phyloP scores from a whole-genome alignment of 2,888 invertebrate species.

The Trachelus tabidus region DNA sequence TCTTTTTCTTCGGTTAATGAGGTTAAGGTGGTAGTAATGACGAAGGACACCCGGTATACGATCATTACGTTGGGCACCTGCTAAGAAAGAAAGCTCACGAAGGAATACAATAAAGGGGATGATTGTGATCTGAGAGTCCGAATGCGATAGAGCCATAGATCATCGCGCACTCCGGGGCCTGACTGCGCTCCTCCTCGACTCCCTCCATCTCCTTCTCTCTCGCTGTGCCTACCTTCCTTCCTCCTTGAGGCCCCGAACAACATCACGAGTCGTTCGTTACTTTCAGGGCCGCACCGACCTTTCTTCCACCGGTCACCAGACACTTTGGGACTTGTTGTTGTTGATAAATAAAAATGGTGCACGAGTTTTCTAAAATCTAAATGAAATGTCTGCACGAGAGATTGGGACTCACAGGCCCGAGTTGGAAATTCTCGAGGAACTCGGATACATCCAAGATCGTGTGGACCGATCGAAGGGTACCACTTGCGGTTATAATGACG shows the following conservation, averaged over 20 bases:
- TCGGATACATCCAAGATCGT: too few relatives aligned
- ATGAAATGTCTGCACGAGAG: too few relatives aligned
- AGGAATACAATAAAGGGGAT: conserved; percentile 42
- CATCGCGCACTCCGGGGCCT: conserved; percentile 50
- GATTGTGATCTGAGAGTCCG: conserved; percentile 59
- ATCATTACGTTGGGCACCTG: conserved; percentile 43
- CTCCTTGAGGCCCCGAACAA: conserved; percentile 20
- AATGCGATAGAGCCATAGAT: conserved; percentile 62
- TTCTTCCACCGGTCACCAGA: not conserved
- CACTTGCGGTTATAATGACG: not conserved
- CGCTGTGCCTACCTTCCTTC: conserved; percentile 33
- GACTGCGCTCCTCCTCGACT: conserved; percentile 28
- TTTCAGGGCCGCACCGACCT: conserved; percentile 44
- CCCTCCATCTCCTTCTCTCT: conserved; percentile 20
- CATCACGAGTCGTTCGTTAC: conserved; percentile 37
- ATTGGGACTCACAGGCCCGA: too few relatives aligned
- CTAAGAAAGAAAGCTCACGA: conserved; percentile 46
- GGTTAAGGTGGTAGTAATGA: too few relatives aligned
- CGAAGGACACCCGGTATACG: conserved; percentile 43
- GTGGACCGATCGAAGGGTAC: too few relatives aligned
- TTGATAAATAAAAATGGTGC: too few relatives aligned
- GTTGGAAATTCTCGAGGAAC: too few relatives aligned
- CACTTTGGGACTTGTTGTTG: too few relatives aligned
- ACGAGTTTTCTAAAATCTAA: too few relatives aligned
- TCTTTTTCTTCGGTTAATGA: too few relatives aligned